Base-by-base conservation (phyloP, 2,113 vertebrate genomes). In the Lepidothrix coronata region DNA sequence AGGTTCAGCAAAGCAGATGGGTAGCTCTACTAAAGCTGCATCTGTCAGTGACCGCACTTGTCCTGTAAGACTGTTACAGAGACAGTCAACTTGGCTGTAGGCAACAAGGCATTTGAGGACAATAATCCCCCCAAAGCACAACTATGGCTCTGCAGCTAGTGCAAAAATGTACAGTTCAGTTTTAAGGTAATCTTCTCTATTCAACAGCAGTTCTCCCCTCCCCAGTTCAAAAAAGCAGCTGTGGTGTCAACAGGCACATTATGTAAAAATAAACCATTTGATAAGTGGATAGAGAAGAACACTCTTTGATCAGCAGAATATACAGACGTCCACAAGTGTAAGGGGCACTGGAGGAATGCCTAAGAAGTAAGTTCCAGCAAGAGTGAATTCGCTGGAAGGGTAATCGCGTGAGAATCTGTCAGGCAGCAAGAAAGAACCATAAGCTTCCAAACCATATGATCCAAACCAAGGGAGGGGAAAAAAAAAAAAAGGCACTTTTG, bases 251-350 rank as follows among this genome's bases (percentile, higher is more conserved):
- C 83, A 84, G 90, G 76, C 79, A 78, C 18, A 84, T 95, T 90
- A 93, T 88, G 75, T 87, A 88, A 88, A 86, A 97, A 91, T 95
- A 88, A 94, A 86, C 71, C 41, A 35, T 86, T 92, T 97, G 90
- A 88, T 96, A 96, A 92, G 93, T 96, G 65, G 52, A 93, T 91
- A 39, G 76, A 89, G 74, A 93, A 85, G 62, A 83, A 17, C 12
- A 5, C 18, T 88, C 95, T 96, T 96, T 95, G 95, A 94, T 95
- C 93, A 95, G 52, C 65, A 94, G 52, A 81, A 92, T 67, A 74
- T 72, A 72, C 59, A 88, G 95, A 95, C 65, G 3, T 91, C 58
- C 49, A 59, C 2, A 28, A 90, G 83, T 94, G 95, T 85, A 90
- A 92, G 88, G 89, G 75, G 87, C 88, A 74, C 85, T 90, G 55